These are phyloP conservation scores for Chironomus tentans DNA, from an alignment of 2,888 invertebrate species.

Conservation along the genomic window DNA sequence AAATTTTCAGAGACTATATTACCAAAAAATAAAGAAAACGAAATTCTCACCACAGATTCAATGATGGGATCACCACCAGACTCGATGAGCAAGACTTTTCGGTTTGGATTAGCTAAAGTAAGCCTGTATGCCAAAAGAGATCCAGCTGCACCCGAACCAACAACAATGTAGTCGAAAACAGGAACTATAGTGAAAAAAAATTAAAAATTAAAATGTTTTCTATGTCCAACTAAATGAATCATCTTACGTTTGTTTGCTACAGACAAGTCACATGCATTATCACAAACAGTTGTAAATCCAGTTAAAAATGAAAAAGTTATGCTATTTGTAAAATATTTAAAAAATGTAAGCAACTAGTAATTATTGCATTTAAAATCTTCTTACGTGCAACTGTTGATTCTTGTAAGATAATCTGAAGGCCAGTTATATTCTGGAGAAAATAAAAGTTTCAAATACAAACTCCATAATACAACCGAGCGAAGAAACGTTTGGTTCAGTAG, in stretches of 20 bases:
- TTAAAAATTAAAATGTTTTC: no score
- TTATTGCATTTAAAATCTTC: neutral
- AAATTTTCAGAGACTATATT: no score
- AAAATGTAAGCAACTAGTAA: no score
- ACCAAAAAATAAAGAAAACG: no score
- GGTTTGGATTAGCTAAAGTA: neutral
- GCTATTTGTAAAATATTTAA: no score
- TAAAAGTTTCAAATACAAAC: no score
- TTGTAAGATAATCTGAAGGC: no score
- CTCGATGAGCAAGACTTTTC: neutral
- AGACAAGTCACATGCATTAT: neutral
- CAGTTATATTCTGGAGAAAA: no score
- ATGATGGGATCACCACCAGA: neutral
- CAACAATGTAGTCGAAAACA: neutral
- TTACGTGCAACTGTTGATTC: neutral
- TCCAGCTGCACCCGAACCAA: neutral
- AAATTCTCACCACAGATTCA: neutral
- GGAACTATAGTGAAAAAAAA: neutral
- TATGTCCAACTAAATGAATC: no score
- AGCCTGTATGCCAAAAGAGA: neutral
- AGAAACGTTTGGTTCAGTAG: no score
- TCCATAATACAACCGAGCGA: no score
- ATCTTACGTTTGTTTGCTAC: neutral
- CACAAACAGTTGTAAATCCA: neutral
- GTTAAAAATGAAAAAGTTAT: no score